These are phyloP conservation scores for Catamblyrhynchus diadema DNA, from an alignment of 2,797 vertebrate species.

Conservation along the genomic window DNA sequence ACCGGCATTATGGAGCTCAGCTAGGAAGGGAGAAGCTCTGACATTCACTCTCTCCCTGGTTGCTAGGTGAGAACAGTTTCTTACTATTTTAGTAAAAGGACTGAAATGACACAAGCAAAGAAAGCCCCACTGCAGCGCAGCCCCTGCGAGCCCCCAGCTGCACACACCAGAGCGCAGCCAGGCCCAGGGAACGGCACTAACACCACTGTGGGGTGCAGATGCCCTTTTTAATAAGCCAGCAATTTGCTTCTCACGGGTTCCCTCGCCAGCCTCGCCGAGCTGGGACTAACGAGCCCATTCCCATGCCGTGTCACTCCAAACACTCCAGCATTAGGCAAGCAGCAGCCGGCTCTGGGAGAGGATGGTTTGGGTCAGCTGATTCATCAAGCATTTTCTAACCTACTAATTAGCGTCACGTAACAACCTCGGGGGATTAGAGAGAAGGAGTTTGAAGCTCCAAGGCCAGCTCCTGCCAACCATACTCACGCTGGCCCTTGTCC, in stretches of 20 bases:
- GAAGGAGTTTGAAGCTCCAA: background rate
- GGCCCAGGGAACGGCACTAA: background rate
- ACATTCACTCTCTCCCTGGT: slow-evolving; percentile 36
- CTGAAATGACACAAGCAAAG: background rate
- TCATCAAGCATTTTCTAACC: slow-evolving; percentile 20
- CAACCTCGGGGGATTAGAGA: background rate
- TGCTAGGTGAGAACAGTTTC: slow-evolving; percentile 62
- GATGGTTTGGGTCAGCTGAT: slow-evolving; percentile 17
- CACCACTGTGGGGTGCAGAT: background rate
- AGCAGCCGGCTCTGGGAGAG: background rate
- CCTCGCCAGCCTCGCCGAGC: background rate
- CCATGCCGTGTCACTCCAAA: background rate
- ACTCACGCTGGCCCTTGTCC: accelerated
- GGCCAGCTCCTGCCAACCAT: background rate
- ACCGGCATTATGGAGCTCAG: slow-evolving; percentile 30
- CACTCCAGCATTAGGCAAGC: background rate
- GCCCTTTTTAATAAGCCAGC: background rate
- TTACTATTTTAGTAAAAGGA: slow-evolving; percentile 43
- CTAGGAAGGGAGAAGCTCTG: slow-evolving; percentile 11
- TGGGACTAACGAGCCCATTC: slow-evolving; percentile 4
- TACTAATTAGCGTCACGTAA: background rate
- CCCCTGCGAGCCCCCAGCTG: slow-evolving; percentile 18
- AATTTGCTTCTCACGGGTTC: slow-evolving; percentile 51
- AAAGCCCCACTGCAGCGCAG: background rate
- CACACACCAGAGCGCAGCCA: background rate